A percentile compares a stretch with the other conserved stretches of the same genome.
phyloP scores from a whole-genome alignment of 1,140 invertebrate genomes.

The Danaus melanippus region DNA sequence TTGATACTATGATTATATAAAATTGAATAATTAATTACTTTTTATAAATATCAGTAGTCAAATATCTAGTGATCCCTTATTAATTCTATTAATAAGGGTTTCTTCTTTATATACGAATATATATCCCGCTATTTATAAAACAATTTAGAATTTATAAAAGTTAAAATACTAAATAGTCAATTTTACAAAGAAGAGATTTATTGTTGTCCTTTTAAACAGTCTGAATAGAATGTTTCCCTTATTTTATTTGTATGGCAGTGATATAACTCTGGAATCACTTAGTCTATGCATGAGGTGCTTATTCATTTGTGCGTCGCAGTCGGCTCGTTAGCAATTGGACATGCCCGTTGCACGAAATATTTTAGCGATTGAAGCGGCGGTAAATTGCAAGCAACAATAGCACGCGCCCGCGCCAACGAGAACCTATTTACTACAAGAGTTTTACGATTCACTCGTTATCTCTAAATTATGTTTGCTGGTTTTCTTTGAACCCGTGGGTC shows the following conservation, averaged over 20 bases:
- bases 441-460: constrained; percentile 65
- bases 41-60: no score
- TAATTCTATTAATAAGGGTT: no score
- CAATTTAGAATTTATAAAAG: no score
- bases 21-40: constrained; percentile 1
- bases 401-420: constrained; percentile 33
- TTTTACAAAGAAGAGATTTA: no score
- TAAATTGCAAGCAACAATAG: constrained; percentile 69
- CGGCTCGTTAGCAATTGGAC: constrained; percentile 71
- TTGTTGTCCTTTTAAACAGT: constrained; percentile 1
- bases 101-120: no score
- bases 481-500: constrained; percentile 11
- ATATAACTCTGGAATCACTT: constrained; percentile 36
- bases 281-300: constrained; percentile 58
- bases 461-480: constrained; percentile 56
- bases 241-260: constrained; percentile 19
- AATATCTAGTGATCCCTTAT: no score
- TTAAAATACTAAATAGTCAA: no score
- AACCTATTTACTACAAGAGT: constrained; percentile 53
- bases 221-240: constrained; percentile 4
- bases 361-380: constrained; percentile 69
- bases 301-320: constrained; percentile 67
- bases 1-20: constrained; percentile 1
- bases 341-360: constrained; percentile 69
- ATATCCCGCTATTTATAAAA: no score